Evolutionary conservation across 2,113 vertebrate species (phyloP), one percentile per base, ranked within the genome.

Genomic region (Ammospiza caudacuta): DNA sequence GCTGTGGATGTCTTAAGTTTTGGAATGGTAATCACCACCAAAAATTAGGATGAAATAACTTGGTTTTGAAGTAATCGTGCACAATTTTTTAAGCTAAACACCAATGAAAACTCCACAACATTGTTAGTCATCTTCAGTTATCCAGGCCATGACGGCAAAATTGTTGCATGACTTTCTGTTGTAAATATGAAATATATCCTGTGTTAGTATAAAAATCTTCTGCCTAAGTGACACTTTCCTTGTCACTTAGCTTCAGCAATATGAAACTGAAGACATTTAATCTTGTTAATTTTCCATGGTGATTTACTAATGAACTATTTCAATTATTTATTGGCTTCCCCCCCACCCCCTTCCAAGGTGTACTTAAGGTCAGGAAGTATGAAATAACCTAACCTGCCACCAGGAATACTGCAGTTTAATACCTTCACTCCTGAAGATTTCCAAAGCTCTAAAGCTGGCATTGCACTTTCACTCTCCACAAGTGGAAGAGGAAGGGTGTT

Each of bases 241-340:
- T 96, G 64, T 77, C 16, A 25, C 47, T 90, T 72, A 62, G 12
- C 37, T 73, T n/a, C 54, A 41, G 9, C 8, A 3, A 14, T 55
- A 7, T 78, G 64, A 74, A 90, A 55, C 55, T 3, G 3, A 77
- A 80, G 51, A 44, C 16, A 28, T 70, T 88, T 85, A 73, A 74
- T 93, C 78, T 63, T 87, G 52, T 68, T 87, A 72, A 64, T 54
- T 87, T 89, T 79, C 70, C 27, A 11, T 5, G 9, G 31, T 57
- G 62, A 76, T 64, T 70, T 87, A 31, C 66, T 93, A 88, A 86
- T 92, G 55, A 93, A 59, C 27, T 89, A 43, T 62, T 92, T 89
- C 9, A 80, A 55, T 83, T 90, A 78, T 89, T 89, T 92, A 87
- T 84, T 92, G 70, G 49, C 13, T 27, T 7, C 4, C 4, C 21